phyloP scores from a whole-genome alignment of 2,888 invertebrate genomes.

The Acleris laterana region DNA sequence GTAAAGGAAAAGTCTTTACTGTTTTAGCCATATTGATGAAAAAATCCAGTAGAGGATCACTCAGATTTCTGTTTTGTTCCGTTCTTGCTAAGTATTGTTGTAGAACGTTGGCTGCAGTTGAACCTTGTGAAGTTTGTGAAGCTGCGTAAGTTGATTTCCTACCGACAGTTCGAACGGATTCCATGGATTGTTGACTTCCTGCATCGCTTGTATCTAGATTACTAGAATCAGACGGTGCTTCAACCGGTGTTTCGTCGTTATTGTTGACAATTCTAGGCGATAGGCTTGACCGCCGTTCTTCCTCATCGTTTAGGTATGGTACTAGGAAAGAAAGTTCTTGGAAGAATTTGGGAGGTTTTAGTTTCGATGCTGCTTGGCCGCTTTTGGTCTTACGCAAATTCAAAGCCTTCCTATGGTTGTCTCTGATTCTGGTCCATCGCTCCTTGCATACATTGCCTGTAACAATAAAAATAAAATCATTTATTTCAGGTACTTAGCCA shows the following conservation, averaged over 20 bases:
- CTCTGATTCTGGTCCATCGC: constrained; percentile 42
- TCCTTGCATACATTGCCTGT: too few species aligned
- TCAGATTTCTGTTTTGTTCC: too few species aligned
- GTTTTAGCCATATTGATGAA: constrained; percentile 39
- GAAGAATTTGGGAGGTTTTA: constrained; percentile 41
- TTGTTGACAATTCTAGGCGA: constrained; percentile 18
- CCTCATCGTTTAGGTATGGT: constrained; percentile 39
- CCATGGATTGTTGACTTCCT: constrained; percentile 8
- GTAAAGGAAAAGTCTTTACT: constrained; percentile 39
- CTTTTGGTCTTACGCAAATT: constrained; percentile 42
- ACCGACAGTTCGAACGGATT: too few species aligned
- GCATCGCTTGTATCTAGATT: constrained; percentile 23
- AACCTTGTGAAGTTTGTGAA: too few species aligned
- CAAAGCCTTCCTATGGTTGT: constrained; percentile 40
- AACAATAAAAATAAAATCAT: too few species aligned
- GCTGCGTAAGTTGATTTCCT: too few species aligned
- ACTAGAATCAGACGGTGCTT: constrained; percentile 26
- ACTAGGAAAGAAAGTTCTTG: constrained; percentile 39
- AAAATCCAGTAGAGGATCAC: constrained; percentile 38
- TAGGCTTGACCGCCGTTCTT: constrained; percentile 34
- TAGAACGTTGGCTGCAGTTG: too few species aligned
- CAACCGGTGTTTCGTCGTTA: constrained; percentile 21
- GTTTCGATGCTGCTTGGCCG: constrained; percentile 42
- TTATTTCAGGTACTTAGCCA: too few species aligned
- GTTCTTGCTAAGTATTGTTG: too few species aligned